Conservation (phyloP, 1,140 invertebrate species). For the Penaeus indicus region DNA sequence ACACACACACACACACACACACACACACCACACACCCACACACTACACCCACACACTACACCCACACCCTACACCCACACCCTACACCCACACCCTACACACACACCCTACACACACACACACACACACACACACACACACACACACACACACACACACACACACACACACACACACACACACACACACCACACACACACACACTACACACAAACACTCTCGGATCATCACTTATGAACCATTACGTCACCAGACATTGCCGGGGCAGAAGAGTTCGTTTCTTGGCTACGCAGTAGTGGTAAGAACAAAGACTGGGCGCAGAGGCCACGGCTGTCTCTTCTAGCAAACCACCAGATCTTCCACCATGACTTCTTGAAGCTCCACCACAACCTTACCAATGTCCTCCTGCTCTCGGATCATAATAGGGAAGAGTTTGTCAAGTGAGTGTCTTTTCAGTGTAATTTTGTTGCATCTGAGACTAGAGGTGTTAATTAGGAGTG, state of each 20-base stretch:
- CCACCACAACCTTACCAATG: slow-evolving; percentile 39
- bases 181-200: too few relatives aligned
- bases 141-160: too few relatives aligned
- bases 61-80: too few relatives aligned
- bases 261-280: slow-evolving; percentile 46
- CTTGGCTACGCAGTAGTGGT: slow-evolving; percentile 27
- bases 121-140: too few relatives aligned
- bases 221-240: too few relatives aligned
- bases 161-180: too few relatives aligned
- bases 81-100: too few relatives aligned
- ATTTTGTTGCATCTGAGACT: not conserved
- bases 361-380: slow-evolving; percentile 47
- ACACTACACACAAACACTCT: too few relatives aligned
- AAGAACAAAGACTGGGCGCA: slow-evolving; percentile 34
- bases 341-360: slow-evolving; percentile 45
- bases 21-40: too few relatives aligned
- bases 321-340: slow-evolving; percentile 29
- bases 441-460: not conserved
- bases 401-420: slow-evolving; percentile 39
- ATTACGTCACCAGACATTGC: slow-evolving; percentile 32
- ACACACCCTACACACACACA: too few relatives aligned
- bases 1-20: too few relatives aligned
- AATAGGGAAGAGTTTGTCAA: slow-evolving; percentile 53
- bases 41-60: too few relatives aligned
- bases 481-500: not conserved